Evolutionary conservation across 2,113 vertebrate genomes (phyloP).

Genomic region (Hippoglossus stenolepis): DNA sequence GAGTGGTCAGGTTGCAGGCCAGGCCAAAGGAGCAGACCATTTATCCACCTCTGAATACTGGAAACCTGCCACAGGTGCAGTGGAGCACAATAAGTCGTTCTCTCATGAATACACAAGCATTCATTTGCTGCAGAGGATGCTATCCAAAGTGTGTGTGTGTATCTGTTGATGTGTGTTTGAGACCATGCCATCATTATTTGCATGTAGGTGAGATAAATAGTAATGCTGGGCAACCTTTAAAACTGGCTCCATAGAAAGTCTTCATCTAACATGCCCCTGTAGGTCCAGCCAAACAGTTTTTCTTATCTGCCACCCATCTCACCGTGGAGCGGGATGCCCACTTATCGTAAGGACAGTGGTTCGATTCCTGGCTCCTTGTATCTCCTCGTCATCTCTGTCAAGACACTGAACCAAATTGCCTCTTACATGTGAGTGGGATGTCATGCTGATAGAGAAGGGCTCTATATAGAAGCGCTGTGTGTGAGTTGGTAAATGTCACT

Average conservation of each 20-base stretch:
- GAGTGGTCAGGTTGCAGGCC: conserved; percentile 57
- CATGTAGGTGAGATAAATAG: conserved; percentile 48
- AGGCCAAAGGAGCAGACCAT: conserved; percentile 56
- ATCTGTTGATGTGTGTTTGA: conserved; percentile 28
- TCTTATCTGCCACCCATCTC: conserved; percentile 22
- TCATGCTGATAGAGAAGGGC: background rate
- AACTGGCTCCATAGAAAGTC: background rate
- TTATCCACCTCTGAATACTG: conserved; percentile 67
- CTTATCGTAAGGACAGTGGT: too few species aligned
- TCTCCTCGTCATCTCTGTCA: too few species aligned
- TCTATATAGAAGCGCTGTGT: background rate
- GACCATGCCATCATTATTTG: conserved; percentile 46
- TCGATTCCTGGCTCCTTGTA: too few species aligned
- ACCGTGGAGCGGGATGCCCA: background rate
- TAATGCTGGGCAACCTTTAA: conserved; percentile 51
- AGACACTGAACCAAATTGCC: background rate
- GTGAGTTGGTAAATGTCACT: background rate
- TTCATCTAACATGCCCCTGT: background rate
- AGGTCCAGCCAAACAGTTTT: conserved; percentile 35
- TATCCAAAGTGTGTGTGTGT: conserved; percentile 2
- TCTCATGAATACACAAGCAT: conserved; percentile 46
- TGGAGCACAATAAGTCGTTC: conserved; percentile 64
- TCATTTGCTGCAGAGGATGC: conserved; percentile 22
- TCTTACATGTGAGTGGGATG: background rate
- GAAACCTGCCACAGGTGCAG: conserved; percentile 70